Conservation (phyloP, 2,888 invertebrate genomes). For the Proisotoma minuta region DNA sequence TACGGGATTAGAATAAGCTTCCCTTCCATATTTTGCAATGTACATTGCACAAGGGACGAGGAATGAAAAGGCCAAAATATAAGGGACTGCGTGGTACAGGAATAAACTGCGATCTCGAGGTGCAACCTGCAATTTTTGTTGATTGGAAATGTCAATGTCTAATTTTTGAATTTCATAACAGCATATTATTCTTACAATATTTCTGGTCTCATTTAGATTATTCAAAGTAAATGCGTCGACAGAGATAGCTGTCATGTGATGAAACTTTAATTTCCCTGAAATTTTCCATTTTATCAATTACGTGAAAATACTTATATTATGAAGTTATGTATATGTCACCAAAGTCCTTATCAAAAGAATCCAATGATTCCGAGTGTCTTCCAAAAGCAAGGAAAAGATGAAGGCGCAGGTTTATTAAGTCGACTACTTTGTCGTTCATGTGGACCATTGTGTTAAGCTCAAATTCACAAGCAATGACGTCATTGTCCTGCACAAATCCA, state of each 20-base stretch:
- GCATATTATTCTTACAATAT: slow-evolving; percentile 61
- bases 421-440: neutral
- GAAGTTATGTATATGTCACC: neutral
- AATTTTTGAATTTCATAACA: slow-evolving; percentile 65
- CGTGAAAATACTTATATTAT: slow-evolving; percentile 8
- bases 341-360: neutral
- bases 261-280: neutral
- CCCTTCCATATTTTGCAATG: slow-evolving; percentile 20
- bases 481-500: slow-evolving; percentile 6
- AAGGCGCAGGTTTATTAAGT: neutral
- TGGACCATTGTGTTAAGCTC: neutral
- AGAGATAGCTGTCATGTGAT: slow-evolving; percentile 15
- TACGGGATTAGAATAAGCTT: slow-evolving; percentile 6
- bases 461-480: slow-evolving; percentile 11
- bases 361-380: neutral
- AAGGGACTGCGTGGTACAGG: slow-evolving; percentile 1
- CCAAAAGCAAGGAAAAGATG: slow-evolving; percentile 9
- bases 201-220: neutral
- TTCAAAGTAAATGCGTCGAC: neutral
- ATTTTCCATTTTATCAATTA: neutral
- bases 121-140: neutral
- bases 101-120: neutral
- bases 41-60: slow-evolving; percentile 12
- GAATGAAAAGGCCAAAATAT: slow-evolving; percentile 14
- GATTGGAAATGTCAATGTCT: slow-evolving; percentile 56